phyloP scores from a whole-genome alignment of 2,888 invertebrate genomes.

The Sminthurides aquaticus region DNA sequence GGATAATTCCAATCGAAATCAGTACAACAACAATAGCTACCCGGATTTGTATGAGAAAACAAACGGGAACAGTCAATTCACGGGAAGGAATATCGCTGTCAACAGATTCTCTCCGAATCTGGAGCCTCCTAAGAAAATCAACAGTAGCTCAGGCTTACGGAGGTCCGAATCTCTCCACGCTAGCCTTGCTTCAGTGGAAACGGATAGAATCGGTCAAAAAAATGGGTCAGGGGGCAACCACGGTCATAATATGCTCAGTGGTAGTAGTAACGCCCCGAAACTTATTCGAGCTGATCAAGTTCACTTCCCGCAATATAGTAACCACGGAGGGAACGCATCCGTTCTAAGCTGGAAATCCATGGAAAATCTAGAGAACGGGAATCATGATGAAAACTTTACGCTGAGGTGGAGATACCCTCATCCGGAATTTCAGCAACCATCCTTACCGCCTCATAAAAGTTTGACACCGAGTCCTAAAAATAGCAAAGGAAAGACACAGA shows the following conservation, averaged over 20 bases:
- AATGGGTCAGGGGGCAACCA: not conserved
- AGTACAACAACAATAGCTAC: constrained; percentile 23
- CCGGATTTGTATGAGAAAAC: constrained; percentile 27
- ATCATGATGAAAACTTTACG: constrained; percentile 38
- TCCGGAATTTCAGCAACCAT: constrained; percentile 16
- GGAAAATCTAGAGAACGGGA: constrained; percentile 30
- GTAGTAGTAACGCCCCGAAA: not conserved
- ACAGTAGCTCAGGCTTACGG: constrained; percentile 21
- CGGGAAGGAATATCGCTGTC: constrained; percentile 5
- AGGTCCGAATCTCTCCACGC: constrained; percentile 37
- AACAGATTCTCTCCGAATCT: constrained; percentile 32
- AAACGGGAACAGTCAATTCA: constrained; percentile 18
- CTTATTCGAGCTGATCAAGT: not conserved
- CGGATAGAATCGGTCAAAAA: not conserved
- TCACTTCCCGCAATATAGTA: constrained; percentile 1
- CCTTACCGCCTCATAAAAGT: constrained; percentile 13
- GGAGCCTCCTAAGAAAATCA: constrained; percentile 20
- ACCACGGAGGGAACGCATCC: constrained; percentile 10
- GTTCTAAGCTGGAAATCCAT: constrained; percentile 34
- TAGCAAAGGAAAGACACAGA: constrained; percentile 19
- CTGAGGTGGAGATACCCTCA: constrained; percentile 38
- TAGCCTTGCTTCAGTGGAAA: constrained; percentile 30
- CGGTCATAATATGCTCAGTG: not conserved
- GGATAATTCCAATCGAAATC: constrained; percentile 24
- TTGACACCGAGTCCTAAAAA: constrained; percentile 23